Evolutionary conservation across 2,888 invertebrate species (phyloP).

Genomic region (Sesia bembeciformis): DNA sequence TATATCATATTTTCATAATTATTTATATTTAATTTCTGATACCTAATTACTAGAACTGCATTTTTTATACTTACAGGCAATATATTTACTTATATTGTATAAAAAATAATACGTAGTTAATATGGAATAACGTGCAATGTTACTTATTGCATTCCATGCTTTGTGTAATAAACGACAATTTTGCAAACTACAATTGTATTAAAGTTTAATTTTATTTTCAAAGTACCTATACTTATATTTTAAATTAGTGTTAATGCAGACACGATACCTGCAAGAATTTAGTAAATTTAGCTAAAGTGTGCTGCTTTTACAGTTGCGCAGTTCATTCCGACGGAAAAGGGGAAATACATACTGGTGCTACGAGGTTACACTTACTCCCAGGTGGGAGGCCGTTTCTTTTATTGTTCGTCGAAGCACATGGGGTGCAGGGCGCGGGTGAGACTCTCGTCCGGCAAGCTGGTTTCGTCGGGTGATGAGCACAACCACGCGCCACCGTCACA

Average conservation of each 20-base stretch:
- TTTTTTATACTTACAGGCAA: too few species aligned
- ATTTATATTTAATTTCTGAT: too few species aligned
- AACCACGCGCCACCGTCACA: constrained; percentile 65
- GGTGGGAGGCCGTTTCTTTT: constrained; percentile 66
- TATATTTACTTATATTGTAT: too few species aligned
- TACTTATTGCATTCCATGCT: too few species aligned
- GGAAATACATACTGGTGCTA: constrained; percentile 62
- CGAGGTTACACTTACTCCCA: constrained; percentile 65
- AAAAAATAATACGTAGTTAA: too few species aligned
- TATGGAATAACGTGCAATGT: too few species aligned
- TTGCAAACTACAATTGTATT: too few species aligned
- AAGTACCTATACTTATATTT: not conserved
- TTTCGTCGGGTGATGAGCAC: constrained; percentile 55
- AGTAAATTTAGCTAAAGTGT: not conserved
- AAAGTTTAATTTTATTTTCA: not conserved
- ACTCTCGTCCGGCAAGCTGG: constrained; percentile 47
- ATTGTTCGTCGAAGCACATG: constrained; percentile 67
- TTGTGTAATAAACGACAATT: too few species aligned
- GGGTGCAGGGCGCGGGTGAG: constrained; percentile 61
- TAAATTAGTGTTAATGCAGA: not conserved
- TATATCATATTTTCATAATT: too few species aligned
- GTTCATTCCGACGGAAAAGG: constrained; percentile 69
- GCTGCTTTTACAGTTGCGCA: constrained; percentile 54
- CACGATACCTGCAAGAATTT: not conserved
- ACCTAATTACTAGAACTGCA: too few species aligned